These are phyloP conservation scores for Salminus brasiliensis DNA, from an alignment of 2,113 vertebrate species.

Conservation along the genomic window DNA sequence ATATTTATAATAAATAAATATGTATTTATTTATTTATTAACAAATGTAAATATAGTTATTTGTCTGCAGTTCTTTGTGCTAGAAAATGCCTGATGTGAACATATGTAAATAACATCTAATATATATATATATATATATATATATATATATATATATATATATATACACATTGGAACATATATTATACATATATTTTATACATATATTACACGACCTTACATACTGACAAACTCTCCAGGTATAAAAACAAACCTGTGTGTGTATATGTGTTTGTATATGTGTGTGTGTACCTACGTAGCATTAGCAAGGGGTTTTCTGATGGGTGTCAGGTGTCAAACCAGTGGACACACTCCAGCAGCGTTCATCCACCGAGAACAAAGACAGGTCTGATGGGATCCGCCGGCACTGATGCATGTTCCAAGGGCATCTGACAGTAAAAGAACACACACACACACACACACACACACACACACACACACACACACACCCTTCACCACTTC, in stretches of 20 bases:
- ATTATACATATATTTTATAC: no score
- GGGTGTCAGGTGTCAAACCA: constrained; percentile 65
- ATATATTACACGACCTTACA: no score
- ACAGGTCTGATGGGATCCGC: constrained; percentile 65
- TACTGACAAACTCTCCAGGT: no score
- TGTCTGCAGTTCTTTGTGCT: no score
- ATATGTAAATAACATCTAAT: no score
- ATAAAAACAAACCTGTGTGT: background rate
- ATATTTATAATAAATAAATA: no score
- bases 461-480: constrained; percentile 4
- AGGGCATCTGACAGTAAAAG: constrained; percentile 66
- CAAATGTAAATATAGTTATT: no score
- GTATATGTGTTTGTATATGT: constrained; percentile 31
- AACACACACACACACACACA: background rate
- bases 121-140: no score
- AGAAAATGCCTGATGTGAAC: no score
- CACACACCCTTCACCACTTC: constrained; percentile 21
- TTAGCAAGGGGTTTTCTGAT: constrained; percentile 43
- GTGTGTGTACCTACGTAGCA: background rate
- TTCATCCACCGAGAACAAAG: constrained; percentile 69
- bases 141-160: no score
- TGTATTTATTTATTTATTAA: no score
- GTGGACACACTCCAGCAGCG: constrained; percentile 56
- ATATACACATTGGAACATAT: no score
- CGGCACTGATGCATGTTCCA: constrained; percentile 60